Evolutionary conservation across 2,113 vertebrate species (phyloP).

Genomic region (Murina feae): DNA sequence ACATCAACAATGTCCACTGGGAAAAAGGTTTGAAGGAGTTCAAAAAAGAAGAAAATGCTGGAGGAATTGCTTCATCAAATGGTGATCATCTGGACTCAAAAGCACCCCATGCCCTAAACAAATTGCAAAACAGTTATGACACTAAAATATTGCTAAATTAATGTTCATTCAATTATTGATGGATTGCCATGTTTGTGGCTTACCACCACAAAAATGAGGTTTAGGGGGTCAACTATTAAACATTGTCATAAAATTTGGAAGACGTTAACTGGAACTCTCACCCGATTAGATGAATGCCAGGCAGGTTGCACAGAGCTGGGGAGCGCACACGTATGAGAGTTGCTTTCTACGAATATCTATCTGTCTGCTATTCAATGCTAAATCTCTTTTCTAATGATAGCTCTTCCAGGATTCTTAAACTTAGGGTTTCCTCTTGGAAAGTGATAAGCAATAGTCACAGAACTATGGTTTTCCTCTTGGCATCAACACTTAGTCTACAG

Average conservation of each 20-base stretch:
- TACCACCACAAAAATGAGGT: not conserved
- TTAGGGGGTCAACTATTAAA: not conserved
- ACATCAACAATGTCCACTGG: not conserved
- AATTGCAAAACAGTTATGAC: not conserved
- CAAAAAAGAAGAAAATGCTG: not conserved
- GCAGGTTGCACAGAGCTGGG: not conserved
- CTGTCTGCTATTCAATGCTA: not conserved
- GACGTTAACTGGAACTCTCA: not conserved
- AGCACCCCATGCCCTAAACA: not conserved
- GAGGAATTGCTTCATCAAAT: not conserved
- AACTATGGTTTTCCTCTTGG: not conserved
- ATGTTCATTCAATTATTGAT: not conserved
- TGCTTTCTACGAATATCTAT: not conserved
- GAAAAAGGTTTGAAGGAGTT: not conserved
- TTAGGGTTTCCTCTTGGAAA: not conserved
- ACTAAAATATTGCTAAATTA: not conserved
- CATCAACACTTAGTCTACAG: not conserved
- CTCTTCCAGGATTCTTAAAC: not conserved
- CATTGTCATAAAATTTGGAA: not conserved
- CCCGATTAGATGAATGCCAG: not conserved
- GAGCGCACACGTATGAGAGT: not conserved
- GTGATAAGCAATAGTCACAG: not conserved
- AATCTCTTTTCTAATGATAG: not conserved
- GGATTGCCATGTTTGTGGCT: not conserved
- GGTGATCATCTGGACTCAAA: not conserved